Evolutionary conservation across 2,888 invertebrate species (phyloP), one percentile per base, ranked within the genome.

Genomic region (Thymelicus acteon): DNA sequence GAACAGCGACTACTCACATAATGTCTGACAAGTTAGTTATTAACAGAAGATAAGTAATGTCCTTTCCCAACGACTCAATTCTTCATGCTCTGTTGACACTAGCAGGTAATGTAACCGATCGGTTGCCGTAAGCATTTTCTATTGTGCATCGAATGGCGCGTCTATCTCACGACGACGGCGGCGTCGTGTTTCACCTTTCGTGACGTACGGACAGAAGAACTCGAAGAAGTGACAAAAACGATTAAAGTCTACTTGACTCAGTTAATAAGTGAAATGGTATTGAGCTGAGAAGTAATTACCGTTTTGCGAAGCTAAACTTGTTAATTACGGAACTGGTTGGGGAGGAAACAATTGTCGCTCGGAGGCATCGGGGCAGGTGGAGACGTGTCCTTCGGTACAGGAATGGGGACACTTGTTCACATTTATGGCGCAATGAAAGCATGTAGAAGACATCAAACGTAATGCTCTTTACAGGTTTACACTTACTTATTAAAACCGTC

Each of bases 191-290:
- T 73, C 75, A 70, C 72, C 64, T 66, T 31, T 24, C 67, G 37
- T 52, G 39, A 7, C 49, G 62, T 48, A 31, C 48, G 57, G 65
- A 70, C 31, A 31, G 31, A 72, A 72, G 49, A 52, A 52, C 19
- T 19, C 5, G 15, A 19, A 19, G 19, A 7, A 15, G 19, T 13
- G 47, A 70, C 66, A 71, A 31, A 72, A 66, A 72, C 64, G 31
- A 71, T 72, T 73, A 76, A 73, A 74, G 74, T 54, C 67, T 63
- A 69, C 67, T 63, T 64, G 72, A 71, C 78, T 77, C 74, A 76
- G 75, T 79, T 83, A 83, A 80, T 82, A 79, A 82, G 80, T 80
- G 81, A 83, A 83, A 86, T 85, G 85, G 83, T 82, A 84, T 84
- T 75, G 77, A 54, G 77, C 78, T 72, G 72, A 69, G n/a, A 63